Evolutionary conservation across 2,888 invertebrate genomes (phyloP).

Genomic region (Drosophila yooni): DNA sequence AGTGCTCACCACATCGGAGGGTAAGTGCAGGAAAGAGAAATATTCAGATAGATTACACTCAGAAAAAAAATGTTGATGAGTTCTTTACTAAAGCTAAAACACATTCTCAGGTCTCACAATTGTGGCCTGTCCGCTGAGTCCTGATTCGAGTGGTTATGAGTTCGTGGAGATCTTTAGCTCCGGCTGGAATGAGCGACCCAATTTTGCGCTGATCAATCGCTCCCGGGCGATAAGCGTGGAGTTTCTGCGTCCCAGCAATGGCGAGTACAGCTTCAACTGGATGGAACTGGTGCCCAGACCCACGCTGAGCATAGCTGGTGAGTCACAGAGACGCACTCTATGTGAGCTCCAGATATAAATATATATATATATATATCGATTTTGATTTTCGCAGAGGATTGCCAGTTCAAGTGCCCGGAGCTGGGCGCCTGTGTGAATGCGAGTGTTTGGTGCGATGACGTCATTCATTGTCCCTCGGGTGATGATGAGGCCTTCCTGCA

Average conservation of each 20-base stretch:
- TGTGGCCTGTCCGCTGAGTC: slow-evolving; percentile 87
- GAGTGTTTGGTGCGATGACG: slow-evolving; percentile 92
- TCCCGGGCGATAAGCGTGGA: slow-evolving; percentile 91
- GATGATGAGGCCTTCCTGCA: slow-evolving; percentile 92
- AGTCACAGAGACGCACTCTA: slow-evolving; percentile 4
- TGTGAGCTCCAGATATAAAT: not conserved
- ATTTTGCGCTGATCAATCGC: slow-evolving; percentile 87
- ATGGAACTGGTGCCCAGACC: slow-evolving; percentile 89
- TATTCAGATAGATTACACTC: not conserved
- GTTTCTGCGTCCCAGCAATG: slow-evolving; percentile 91
- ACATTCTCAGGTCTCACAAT: slow-evolving; percentile 84
- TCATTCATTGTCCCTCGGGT: slow-evolving; percentile 91
- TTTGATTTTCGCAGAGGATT: slow-evolving; percentile 87
- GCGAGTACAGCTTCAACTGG: slow-evolving; percentile 92
- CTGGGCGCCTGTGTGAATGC: slow-evolving; percentile 92
- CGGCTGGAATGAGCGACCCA: slow-evolving; percentile 90
- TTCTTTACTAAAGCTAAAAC: not conserved
- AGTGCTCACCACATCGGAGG: slow-evolving; percentile 90
- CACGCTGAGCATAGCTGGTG: slow-evolving; percentile 85
- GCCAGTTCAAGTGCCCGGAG: slow-evolving; percentile 91
- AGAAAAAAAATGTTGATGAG: not conserved
- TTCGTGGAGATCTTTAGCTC: slow-evolving; percentile 93
- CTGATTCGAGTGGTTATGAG: slow-evolving; percentile 87
- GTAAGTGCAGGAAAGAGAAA: slow-evolving; percentile 49
- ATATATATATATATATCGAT: not conserved